Base-by-base conservation (phyloP, 2,888 invertebrate genomes). In the Drosophila testacea region DNA sequence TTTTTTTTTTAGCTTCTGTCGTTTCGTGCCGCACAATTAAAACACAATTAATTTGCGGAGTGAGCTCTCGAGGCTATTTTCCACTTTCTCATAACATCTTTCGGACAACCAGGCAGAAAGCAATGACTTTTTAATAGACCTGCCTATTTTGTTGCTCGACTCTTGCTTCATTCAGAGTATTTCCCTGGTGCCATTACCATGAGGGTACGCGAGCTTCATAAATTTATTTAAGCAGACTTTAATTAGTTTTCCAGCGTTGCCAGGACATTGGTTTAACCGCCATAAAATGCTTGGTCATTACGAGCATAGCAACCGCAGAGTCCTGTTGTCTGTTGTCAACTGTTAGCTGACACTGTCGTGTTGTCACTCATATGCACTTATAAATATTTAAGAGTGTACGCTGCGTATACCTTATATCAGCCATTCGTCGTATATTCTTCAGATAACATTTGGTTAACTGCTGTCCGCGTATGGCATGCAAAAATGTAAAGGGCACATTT, bases 1-100 rank as follows among this genome's bases (percentile, higher is more conserved):
- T 57, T 51, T 51, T 69, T 71, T 9, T 71, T 34, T 71, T 34
- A 52, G 28, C 67, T 59, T 67, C 66, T 68, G 32, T 56, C 63
- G 69, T 73, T 82, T 75, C 65, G 48, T 61, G 62, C 61, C 74
- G 57, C 64, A 73, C 71, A 88, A 86, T 83, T 86, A 83, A 83
- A 88, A 85, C 63, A 83, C 81, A 83, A 88, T 83, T 83, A 67
- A 69, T 70, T 77, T 63, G 34, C 36, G 51, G 42, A 48, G 69
- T n/a, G 16, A 48, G 65, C 48, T 67, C 61, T 30, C 22, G 47
- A 34, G 61, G 60, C 63, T 64, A 50, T 66, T 73, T 73, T 68
- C 44, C 59, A 60, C 65, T 69, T 54, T 30, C 55, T 68, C 71
- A 62, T 71, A 78, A 71, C 51, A 65, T 64, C 42, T 36, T 16